Percentiles rank a stretch among this genome's conserved stretches.
Conservation (phyloP, 2,797 vertebrate genomes). For the Xiphorhynchus erythropygius region DNA sequence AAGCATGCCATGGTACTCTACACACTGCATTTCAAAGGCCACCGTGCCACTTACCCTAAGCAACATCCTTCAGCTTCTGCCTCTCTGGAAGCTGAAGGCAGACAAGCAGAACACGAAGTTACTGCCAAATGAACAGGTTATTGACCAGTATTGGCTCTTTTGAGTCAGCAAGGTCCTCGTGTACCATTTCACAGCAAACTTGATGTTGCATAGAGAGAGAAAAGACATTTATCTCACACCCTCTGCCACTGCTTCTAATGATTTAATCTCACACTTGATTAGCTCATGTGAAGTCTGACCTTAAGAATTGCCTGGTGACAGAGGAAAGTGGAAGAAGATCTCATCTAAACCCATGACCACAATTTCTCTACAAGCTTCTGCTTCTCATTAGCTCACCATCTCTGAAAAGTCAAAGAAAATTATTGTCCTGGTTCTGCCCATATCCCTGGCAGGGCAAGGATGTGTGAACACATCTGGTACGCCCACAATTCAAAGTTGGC, state of each 20-base stretch:
- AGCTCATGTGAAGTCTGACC: neutral
- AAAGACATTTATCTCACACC: neutral
- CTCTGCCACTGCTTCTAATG: neutral
- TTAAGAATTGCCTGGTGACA: neutral
- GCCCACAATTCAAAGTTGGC: neutral
- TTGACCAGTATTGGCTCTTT: neutral
- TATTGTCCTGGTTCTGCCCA: neutral
- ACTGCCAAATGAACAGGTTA: conserved; percentile 19
- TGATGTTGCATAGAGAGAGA: neutral
- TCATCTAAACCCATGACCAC: neutral
- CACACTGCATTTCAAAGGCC: neutral
- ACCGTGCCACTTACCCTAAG: neutral
- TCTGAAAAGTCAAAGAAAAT: neutral
- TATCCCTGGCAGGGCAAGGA: neutral
- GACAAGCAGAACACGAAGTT: neutral
- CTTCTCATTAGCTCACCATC: neutral
- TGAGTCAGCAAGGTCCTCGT: neutral
- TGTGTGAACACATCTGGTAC: neutral
- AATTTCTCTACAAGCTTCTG: neutral
- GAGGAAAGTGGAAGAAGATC: neutral
- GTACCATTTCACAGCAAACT: neutral
- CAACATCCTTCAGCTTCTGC: neutral
- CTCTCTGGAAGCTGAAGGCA: neutral
- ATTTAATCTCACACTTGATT: conserved; percentile 23
- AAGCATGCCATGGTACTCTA: neutral